phyloP scores from a whole-genome alignment of 2,888 invertebrate species.

The Calameuta pallipes region DNA sequence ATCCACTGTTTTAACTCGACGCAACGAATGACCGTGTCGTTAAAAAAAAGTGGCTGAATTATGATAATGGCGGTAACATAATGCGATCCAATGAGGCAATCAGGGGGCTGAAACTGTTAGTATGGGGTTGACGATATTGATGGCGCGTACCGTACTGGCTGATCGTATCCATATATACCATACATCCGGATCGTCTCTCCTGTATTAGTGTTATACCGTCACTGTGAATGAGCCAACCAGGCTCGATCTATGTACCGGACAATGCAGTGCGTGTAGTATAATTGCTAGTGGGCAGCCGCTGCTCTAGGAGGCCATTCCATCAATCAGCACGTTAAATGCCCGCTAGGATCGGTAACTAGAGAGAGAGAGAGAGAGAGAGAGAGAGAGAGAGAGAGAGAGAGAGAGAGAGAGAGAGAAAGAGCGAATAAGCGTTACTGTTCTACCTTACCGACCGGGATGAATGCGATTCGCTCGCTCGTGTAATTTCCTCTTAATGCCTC shows the following conservation, averaged over 20 bases:
- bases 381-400: no score
- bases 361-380: not conserved
- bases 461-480: constrained; percentile 9
- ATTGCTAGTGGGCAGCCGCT: constrained; percentile 57
- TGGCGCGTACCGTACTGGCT: constrained; percentile 33
- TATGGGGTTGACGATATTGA: constrained; percentile 51
- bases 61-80: constrained; percentile 65
- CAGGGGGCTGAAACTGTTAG: constrained; percentile 35
- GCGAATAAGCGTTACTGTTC: not conserved
- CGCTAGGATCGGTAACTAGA: constrained; percentile 32
- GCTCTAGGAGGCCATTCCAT: constrained; percentile 60
- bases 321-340: constrained; percentile 63
- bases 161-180: constrained; percentile 20
- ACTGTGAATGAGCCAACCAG: constrained; percentile 40
- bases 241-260: constrained; percentile 58
- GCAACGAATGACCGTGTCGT: constrained; percentile 43
- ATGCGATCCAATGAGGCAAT: constrained; percentile 67
- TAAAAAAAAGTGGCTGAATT: constrained; percentile 65
- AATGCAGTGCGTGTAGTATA: constrained; percentile 58
- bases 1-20: constrained; percentile 2
- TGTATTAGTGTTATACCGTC: constrained; percentile 20
- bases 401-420: no score
- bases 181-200: constrained; percentile 19
- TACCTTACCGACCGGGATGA: not conserved
- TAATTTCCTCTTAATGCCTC: constrained; percentile 8